Base-by-base conservation (phyloP, 92 coral and sea anemone species). In the Palythoa caribaeorum region DNA sequence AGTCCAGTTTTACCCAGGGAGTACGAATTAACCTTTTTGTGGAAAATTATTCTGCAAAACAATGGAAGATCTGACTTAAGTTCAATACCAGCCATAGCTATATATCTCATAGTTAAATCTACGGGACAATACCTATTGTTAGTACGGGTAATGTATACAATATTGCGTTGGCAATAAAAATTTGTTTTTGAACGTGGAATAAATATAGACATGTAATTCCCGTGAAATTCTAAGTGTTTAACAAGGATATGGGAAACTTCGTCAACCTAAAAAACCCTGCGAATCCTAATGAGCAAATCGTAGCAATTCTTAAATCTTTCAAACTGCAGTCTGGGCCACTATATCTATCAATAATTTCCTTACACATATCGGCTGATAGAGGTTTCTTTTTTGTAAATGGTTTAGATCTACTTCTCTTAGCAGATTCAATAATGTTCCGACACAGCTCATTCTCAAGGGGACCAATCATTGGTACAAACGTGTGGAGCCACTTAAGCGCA, bases 91-190 rank as follows among this genome's bases (percentile, higher is more conserved):
- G 60, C 87, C 28, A 28, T 21, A 21, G 12, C 38, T n/a, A 84
- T 14, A 44, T 69, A 84, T 74, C 81, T 68, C 36, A 9, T 20
- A 40, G 79, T 70, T 28, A 88, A 0, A 53, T 8, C 52, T 15
- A 88, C 87, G 50, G 83, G 87, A 52, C 90, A 88, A 73, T 79
- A 70, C 54, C 70, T 52, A 57, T 78, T 44, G n/a, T 88, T 52
- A 9, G 53, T 6, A 51, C 57, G 37, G 5, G 20, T 73, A 37
- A 88, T 71, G 51, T 71, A 80, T 15, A 88, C 91, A 54, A 19
- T 52, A 53, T 88, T 88, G 10, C 91, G 83, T 80, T 88, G 76
- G 6, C 83, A 5, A 36, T 88, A 66, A 15, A 80, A 63, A 80
- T 88, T 77, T 17, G 19, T 87, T 65, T 87, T 87, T 35, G 85